Conservation (phyloP, 2,888 invertebrate genomes). For the Zhengitettix transpicula region DNA sequence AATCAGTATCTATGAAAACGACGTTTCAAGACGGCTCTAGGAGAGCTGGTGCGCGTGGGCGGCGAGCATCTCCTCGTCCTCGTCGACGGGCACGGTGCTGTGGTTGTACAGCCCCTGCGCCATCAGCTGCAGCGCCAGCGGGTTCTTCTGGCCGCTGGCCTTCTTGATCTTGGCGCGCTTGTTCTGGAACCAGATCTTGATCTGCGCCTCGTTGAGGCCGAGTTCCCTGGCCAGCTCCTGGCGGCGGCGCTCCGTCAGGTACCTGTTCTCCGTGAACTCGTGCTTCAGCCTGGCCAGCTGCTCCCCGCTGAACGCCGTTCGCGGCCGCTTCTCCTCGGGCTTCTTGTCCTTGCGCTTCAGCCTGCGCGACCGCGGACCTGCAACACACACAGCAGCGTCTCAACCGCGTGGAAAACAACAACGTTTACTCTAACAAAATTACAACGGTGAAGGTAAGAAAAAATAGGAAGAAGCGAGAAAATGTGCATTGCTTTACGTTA, state of each 20-base stretch:
- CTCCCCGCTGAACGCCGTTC: conserved; percentile 91
- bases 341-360: conserved; percentile 31
- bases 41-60: not conserved
- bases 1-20: too few relatives aligned
- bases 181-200: conserved; percentile 96
- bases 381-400: conserved; percentile 6
- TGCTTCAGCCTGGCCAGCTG: conserved; percentile 80
- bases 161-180: conserved; percentile 95
- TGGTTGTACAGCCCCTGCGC: conserved; percentile 91
- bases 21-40: too few relatives aligned
- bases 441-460: too few relatives aligned
- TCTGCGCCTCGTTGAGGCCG: conserved; percentile 89
- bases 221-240: conserved; percentile 82
- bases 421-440: too few relatives aligned
- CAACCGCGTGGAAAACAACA: too few relatives aligned
- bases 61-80: conserved; percentile 49
- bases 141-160: conserved; percentile 66
- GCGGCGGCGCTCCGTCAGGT: conserved; percentile 80
- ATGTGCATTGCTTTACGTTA: too few relatives aligned
- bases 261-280: conserved; percentile 84
- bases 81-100: conserved; percentile 56
- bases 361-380: conserved; percentile 42
- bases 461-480: too few relatives aligned
- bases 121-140: conserved; percentile 77
- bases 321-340: conserved; percentile 73